A percentile compares a stretch with the other conserved stretches of the same genome.
Evolutionary conservation across 2,797 vertebrate genomes (phyloP).

Genomic region (Pelobates cultripes): DNA sequence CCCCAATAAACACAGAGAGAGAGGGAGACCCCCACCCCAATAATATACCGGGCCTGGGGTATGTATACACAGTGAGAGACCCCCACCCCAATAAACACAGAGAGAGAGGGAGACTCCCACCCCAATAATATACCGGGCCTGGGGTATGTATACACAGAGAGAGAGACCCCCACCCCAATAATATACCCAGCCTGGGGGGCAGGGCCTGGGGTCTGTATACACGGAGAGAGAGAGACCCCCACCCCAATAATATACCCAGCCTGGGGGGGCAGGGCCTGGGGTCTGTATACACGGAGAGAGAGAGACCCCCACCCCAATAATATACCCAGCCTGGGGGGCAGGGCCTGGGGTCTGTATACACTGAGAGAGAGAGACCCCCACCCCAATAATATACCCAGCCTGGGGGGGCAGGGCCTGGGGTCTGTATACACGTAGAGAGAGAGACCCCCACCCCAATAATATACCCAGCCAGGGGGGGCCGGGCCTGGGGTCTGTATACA

Average conservation of each 20-base stretch:
- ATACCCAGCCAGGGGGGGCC: background rate
- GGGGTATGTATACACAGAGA: background rate
- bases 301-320: no score
- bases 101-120: background rate
- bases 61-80: no score
- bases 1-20: no score
- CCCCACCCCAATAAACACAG: no score
- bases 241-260: background rate
- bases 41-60: no score
- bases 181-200: background rate
- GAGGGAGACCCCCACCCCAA: no score
- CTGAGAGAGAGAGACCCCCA: background rate
- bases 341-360: background rate
- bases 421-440: background rate
- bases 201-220: background rate
- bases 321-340: no score
- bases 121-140: no score
- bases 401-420: background rate
- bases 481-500: background rate
- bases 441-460: background rate
- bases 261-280: background rate
- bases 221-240: no score
- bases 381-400: background rate
- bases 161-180: background rate
- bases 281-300: no score